These are phyloP conservation scores for Penaeus vannamei DNA, from an alignment of 1,140 invertebrate species.

Conservation along the genomic window DNA sequence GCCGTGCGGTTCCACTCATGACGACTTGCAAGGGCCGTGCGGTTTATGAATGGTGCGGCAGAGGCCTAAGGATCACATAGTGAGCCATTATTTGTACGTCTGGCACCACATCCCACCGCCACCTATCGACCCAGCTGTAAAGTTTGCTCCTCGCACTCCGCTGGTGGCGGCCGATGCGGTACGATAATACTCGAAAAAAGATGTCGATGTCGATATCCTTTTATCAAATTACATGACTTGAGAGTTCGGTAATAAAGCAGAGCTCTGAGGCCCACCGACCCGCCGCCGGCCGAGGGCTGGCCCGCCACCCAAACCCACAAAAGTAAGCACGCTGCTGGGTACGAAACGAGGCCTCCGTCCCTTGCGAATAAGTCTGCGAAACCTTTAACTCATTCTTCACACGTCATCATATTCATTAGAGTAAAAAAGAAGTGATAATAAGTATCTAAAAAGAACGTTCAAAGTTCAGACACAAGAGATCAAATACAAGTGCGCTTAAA, in stretches of 20 bases:
- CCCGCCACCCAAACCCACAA: too few relatives aligned
- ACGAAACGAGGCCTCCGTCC: too few relatives aligned
- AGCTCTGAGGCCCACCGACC: too few relatives aligned
- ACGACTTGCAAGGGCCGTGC: not conserved
- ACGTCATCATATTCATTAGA: too few relatives aligned
- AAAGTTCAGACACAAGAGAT: too few relatives aligned
- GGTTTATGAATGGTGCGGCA: conserved; percentile 55
- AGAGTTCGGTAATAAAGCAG: not conserved
- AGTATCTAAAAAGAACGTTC: too few relatives aligned
- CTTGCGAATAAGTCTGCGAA: too few relatives aligned
- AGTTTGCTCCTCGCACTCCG: conserved; percentile 12
- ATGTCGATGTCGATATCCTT: conserved; percentile 25
- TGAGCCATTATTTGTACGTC: conserved; percentile 48
- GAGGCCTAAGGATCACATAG: conserved; percentile 45
- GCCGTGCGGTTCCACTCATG: not conserved
- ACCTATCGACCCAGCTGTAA: conserved; percentile 58
- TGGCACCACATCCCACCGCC: conserved; percentile 17
- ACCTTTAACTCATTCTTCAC: too few relatives aligned
- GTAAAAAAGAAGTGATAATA: too few relatives aligned
- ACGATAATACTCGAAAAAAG: conserved; percentile 44
- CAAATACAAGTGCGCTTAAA: too few relatives aligned
- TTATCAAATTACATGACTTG: conserved; percentile 8
- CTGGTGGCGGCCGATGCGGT: conserved; percentile 25
- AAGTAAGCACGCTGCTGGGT: too few relatives aligned
- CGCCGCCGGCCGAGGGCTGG: too few relatives aligned